Conservation (phyloP, 2,888 invertebrate species). For the Neria commutata region DNA sequence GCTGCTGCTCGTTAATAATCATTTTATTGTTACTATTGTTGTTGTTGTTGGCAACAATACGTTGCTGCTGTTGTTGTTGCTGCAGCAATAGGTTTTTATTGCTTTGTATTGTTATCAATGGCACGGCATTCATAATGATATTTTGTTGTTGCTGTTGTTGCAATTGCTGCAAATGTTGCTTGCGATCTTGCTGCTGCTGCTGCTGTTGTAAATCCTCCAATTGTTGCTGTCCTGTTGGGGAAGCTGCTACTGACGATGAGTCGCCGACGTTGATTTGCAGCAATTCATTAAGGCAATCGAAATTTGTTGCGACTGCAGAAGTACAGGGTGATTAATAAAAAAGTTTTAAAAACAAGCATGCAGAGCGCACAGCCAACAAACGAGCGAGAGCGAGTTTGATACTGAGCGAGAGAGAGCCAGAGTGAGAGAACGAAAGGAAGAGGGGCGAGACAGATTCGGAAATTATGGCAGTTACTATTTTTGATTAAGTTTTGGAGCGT, state of each 20-base stretch:
- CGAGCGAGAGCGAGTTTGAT: too few species aligned
- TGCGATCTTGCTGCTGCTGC: constrained; percentile 31
- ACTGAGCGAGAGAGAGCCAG: too few species aligned
- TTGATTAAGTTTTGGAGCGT: too few species aligned
- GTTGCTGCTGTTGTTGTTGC: constrained; percentile 35
- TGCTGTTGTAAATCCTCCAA: constrained; percentile 32
- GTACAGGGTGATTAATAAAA: too few species aligned
- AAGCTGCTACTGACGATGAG: constrained; percentile 34
- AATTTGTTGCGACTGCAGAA: constrained; percentile 57
- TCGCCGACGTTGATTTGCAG: constrained; percentile 53
- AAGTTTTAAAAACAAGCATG: too few species aligned
- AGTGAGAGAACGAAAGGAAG: too few species aligned
- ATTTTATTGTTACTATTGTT: constrained; percentile 36
- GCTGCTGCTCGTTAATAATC: constrained; percentile 29
- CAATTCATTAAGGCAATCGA: constrained; percentile 59
- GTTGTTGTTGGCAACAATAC: constrained; percentile 25
- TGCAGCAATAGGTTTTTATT: constrained; percentile 50
- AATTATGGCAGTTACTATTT: too few species aligned
- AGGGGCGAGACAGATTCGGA: too few species aligned
- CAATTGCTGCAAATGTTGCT: constrained; percentile 34
- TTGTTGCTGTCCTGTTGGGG: constrained; percentile 38
- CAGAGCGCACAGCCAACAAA: too few species aligned
- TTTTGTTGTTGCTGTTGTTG: constrained; percentile 48
- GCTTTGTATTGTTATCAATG: constrained; percentile 57
- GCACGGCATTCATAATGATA: constrained; percentile 54